Evolutionary conservation across 2,888 invertebrate genomes (phyloP), one percentile per base, ranked within the genome.

Genomic region (Lepidonotus clava): DNA sequence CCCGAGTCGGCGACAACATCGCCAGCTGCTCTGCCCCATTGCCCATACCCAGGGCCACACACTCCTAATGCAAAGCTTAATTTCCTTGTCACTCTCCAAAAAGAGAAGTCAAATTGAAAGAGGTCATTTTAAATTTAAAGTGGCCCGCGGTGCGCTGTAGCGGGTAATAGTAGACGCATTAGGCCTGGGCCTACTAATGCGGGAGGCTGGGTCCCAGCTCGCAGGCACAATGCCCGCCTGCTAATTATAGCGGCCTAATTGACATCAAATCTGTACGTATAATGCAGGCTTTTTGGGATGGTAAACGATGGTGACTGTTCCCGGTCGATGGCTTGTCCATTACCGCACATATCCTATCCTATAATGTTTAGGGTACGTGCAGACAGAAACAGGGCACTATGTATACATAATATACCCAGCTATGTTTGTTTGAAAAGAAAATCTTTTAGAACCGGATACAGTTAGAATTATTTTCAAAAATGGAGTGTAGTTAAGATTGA

Each of bases 111-210:
- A n/a, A 61, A 61, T 28, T 28, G 61, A 61, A 24, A 28, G 28
- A n/a, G 61, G 61, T 61, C 61, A 61, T 61, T 61, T 61, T 61
- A 61, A 61, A 61, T 61, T 61, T 61, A 61, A 61, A 61, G 28
- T 32, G 24, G 28, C 24, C 61, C 32, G 61, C 24, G 24, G 61
- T 61, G 24, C 61, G 61, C 28, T 61, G 61, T 61, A 28, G 61
- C 61, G 61, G 1, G 24, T 61, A 61, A 61, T 61, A 32, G 61
- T 61, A 2, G 61, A 24, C n/a, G 28, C 61, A 61, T 61, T 61
- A 61, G 28, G 61, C 28, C 32, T n/a, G n/a, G 24, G 61, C 61
- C 11, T 24, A 24, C 61, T 61, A 28, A 61, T 28, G 61, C 61
- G 28, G 11, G 56, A 11, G n/a, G 28, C 61, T 61, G 61, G 28